Evolutionary conservation across 2,113 vertebrate species (phyloP).

Genomic region (Paraplagusia blochii): DNA sequence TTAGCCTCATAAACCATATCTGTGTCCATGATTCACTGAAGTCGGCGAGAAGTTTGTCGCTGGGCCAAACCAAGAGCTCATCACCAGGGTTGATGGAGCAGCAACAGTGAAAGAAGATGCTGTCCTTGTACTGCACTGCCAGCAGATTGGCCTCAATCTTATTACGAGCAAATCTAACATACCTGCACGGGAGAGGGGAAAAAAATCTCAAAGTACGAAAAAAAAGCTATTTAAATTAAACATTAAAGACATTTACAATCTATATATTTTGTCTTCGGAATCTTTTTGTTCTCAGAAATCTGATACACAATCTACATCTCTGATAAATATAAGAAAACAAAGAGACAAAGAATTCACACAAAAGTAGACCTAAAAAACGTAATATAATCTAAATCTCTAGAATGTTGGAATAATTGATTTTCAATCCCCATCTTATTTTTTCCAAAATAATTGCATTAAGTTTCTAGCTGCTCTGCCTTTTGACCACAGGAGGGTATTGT

Average conservation of each 20-base stretch:
- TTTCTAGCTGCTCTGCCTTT: too few relatives aligned
- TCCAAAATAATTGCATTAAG: too few relatives aligned
- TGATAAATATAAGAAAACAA: too few relatives aligned
- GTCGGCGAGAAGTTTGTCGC: slow-evolving; percentile 53
- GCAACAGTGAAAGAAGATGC: slow-evolving; percentile 74
- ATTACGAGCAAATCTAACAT: slow-evolving; percentile 67
- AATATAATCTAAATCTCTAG: neutral
- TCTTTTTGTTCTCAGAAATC: too few relatives aligned
- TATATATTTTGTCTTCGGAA: too few relatives aligned
- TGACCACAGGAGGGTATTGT: too few relatives aligned
- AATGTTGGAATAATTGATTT: neutral
- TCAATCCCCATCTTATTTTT: too few relatives aligned
- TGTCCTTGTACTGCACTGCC: slow-evolving; percentile 72
- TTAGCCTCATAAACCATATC: slow-evolving; percentile 66
- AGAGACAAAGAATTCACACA: too few relatives aligned
- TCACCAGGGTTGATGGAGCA: slow-evolving; percentile 65
- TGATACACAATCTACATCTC: too few relatives aligned
- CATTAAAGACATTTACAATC: too few relatives aligned
- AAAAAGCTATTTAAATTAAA: neutral
- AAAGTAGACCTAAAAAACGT: too few relatives aligned
- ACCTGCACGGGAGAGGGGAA: slow-evolving; percentile 46
- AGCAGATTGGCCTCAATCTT: slow-evolving; percentile 71
- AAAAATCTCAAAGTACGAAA: neutral
- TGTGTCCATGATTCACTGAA: slow-evolving; percentile 67
- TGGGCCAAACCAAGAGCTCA: slow-evolving; percentile 76